Conservation (phyloP, 2,113 vertebrate species). For the Microtus pennsylvanicus region DNA sequence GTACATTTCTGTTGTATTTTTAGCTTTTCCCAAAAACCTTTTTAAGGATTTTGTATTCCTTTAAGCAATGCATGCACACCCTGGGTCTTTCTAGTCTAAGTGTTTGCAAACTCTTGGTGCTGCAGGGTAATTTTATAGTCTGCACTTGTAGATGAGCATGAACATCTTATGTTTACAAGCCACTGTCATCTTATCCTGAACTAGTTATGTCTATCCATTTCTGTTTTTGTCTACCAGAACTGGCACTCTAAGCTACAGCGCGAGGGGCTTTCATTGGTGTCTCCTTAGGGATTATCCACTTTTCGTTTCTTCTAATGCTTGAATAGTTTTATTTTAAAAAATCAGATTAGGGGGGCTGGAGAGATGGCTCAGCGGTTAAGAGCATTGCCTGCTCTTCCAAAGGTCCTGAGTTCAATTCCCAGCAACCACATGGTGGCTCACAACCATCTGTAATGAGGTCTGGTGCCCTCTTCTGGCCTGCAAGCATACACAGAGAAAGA, state of each 20-base stretch:
- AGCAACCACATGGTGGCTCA: too few relatives aligned
- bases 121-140: not conserved
- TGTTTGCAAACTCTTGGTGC: not conserved
- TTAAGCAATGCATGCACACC: not conserved
- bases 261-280: not conserved
- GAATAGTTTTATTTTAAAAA: not conserved
- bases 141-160: not conserved
- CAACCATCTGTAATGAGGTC: too few relatives aligned
- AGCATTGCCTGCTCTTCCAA: too few relatives aligned
- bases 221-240: not conserved
- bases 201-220: not conserved
- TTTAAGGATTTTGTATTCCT: not conserved
- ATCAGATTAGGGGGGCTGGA: conserved; percentile 7
- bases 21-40: not conserved
- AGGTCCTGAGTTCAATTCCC: too few relatives aligned
- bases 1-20: not conserved
- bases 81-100: not conserved
- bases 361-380: too few relatives aligned
- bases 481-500: too few relatives aligned
- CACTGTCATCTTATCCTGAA: not conserved
- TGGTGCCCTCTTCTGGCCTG: too few relatives aligned
- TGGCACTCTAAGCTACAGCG: not conserved
- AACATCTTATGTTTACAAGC: not conserved
- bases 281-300: not conserved
- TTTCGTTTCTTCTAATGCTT: not conserved